A percentile compares a stretch with the other conserved stretches of the same genome.
phyloP scores from a whole-genome alignment of 2,797 vertebrate species.

The Geotrypetes seraphini region DNA sequence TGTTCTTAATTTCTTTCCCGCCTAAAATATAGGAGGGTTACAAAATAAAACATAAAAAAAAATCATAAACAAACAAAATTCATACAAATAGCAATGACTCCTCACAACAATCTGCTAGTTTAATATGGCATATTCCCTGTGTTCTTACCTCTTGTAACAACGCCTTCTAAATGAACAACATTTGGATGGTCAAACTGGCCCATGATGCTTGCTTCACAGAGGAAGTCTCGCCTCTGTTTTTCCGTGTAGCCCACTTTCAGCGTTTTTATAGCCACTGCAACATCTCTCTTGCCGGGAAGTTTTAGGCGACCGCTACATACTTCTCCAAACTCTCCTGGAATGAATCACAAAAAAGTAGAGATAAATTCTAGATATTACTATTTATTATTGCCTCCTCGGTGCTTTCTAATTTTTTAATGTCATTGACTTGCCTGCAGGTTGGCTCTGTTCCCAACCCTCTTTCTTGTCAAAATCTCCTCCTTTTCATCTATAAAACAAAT shows the following conservation, averaged over 20 bases:
- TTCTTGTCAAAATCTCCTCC: no score
- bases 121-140: not conserved
- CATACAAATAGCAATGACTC: no score
- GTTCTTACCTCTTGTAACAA: slow-evolving; percentile 85
- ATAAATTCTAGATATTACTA: slow-evolving; percentile 4
- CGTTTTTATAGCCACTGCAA: slow-evolving; percentile 92
- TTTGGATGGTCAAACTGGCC: slow-evolving; percentile 97
- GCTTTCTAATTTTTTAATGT: not conserved
- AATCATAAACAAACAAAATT: no score
- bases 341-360: no score
- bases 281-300: slow-evolving; percentile 88
- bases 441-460: no score
- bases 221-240: slow-evolving; percentile 91
- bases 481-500: no score
- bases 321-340: slow-evolving; percentile 93
- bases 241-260: slow-evolving; percentile 95
- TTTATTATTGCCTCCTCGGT: slow-evolving; percentile 3
- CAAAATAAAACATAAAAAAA: no score
- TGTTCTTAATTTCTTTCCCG: no score
- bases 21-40: no score
- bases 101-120: no score
- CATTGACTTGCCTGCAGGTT: no score
- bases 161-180: slow-evolving; percentile 92
- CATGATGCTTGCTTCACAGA: slow-evolving; percentile 98
- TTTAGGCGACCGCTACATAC: slow-evolving; percentile 93